Evolutionary conservation across 2,113 vertebrate genomes (phyloP).

Genomic region (Ageneiosus marmoratus): DNA sequence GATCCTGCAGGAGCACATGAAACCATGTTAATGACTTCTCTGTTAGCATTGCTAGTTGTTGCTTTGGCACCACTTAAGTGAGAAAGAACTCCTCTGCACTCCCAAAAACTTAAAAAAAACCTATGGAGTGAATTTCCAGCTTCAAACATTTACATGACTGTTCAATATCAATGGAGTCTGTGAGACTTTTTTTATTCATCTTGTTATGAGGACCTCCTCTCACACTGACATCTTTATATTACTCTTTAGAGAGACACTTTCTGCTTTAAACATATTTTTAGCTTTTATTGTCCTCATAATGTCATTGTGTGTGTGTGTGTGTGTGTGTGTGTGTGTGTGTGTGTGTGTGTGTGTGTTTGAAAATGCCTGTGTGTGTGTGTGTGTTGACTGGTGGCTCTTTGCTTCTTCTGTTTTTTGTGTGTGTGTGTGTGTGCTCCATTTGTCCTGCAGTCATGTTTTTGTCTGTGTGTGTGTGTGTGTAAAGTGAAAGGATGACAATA

Average conservation of each 20-base stretch:
- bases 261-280: too few species aligned
- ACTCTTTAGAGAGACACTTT: too few species aligned
- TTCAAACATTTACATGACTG: neutral
- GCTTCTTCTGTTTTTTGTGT: too few species aligned
- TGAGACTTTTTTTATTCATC: neutral
- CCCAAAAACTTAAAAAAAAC: neutral
- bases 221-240: neutral
- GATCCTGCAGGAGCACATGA: neutral
- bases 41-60: neutral
- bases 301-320: neutral
- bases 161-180: constrained; percentile 3
- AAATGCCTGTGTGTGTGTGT: too few species aligned
- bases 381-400: too few species aligned
- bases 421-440: too few species aligned
- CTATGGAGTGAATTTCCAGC: constrained; percentile 1
- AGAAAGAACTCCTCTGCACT: neutral
- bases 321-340: neutral
- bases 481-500: too few species aligned
- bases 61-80: neutral
- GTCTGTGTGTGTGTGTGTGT: too few species aligned
- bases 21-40: neutral
- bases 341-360: too few species aligned
- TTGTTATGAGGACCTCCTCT: neutral
- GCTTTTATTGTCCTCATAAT: neutral
- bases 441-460: too few species aligned